A percentile compares a stretch with the other conserved stretches of the same genome.
phyloP scores from a whole-genome alignment of 2,888 invertebrate genomes.

The Pecten maximus region DNA sequence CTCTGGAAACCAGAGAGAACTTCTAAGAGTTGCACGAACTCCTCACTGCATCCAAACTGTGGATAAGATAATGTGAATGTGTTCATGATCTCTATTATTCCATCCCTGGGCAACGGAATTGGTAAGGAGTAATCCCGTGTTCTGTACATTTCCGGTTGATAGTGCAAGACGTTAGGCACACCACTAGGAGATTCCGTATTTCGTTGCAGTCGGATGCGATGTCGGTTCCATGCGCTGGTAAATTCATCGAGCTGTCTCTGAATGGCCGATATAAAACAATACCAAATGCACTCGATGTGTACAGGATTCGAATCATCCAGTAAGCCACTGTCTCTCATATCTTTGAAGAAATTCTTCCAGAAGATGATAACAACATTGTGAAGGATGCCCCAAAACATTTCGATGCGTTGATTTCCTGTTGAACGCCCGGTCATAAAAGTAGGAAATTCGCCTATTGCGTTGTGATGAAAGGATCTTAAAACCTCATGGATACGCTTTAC shows the following conservation, averaged over 20 bases:
- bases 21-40: too few relatives aligned
- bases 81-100: too few relatives aligned
- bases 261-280: constrained; percentile 50
- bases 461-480: constrained; percentile 43
- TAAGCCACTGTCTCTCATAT: constrained; percentile 42
- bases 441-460: constrained; percentile 35
- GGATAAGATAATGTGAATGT: too few relatives aligned
- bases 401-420: constrained; percentile 48
- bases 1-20: too few relatives aligned
- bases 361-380: constrained; percentile 39
- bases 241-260: constrained; percentile 48
- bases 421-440: constrained; percentile 53
- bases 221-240: constrained; percentile 46
- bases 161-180: constrained; percentile 47
- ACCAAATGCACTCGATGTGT: constrained; percentile 40
- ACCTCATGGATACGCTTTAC: too few relatives aligned
- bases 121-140: too few relatives aligned
- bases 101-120: too few relatives aligned
- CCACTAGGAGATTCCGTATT: constrained; percentile 46
- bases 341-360: constrained; percentile 55
- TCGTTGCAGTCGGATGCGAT: constrained; percentile 43
- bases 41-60: too few relatives aligned
- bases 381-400: constrained; percentile 51
- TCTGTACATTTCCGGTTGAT: constrained; percentile 46
- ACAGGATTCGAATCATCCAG: constrained; percentile 38